Evolutionary conservation across 2,797 vertebrate species (phyloP), one percentile per base, ranked within the genome.

Genomic region (Crenichthys baileyi): DNA sequence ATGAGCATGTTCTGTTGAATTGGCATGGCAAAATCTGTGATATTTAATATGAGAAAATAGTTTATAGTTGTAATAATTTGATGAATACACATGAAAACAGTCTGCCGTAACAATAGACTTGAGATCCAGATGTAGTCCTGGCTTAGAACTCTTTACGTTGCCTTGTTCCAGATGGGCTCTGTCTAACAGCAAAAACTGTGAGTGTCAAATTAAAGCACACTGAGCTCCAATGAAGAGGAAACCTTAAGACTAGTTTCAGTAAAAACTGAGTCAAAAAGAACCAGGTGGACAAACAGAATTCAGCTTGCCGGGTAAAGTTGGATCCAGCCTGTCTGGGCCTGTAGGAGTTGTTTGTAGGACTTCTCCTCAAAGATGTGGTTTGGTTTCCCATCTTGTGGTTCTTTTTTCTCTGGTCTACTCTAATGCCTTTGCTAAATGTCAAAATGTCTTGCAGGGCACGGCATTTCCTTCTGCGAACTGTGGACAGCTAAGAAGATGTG

Each of bases 211-310:
- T 74, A 15, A 81, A 88, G 50, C 76, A 71, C 61, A 79, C 78
- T 88, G 61, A 74, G 73, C 58, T 73, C 73, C 70, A 29, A 77
- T 73, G 79, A 83, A 75, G 75, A 85, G 77, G 72, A 85, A 82
- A 77, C 68, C 26, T 5, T 76, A 72, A 81, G 72, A 72, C 77
- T 71, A 44, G 82, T 81, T 78, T 73, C 20, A 46, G 80, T 83
- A 61, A 58, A 75, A 79, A 76, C 61, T 41, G 22, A 84, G 83
- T 87, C 89, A 90, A 89, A 86, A 89, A 90, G 87, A 88, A 86
- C 91, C 92, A 95, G 93, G 94, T 94, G 92, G 91, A 93, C 86
- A 85, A 94, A 94, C 91, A 92, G 79, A 91, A 73, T 73, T 68
- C 13, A 74, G 78, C 68, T 81, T 63, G 67, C 78, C 79, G 74